Base-by-base conservation (phyloP, 2,113 vertebrate genomes). In the Oncorhynchus keta region DNA sequence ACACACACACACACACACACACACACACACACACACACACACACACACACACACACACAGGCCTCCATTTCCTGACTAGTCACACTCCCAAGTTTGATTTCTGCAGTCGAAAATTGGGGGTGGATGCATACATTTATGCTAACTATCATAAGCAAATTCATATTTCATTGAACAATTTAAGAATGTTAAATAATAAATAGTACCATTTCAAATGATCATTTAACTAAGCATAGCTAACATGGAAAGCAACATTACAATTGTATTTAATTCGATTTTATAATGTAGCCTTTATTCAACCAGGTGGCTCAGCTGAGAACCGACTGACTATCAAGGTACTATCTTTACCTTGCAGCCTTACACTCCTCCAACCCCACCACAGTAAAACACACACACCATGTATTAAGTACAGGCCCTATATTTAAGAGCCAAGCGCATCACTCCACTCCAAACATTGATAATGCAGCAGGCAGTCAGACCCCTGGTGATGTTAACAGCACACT, bases 371-470 rank as follows among this genome's bases (percentile, higher is more conserved):
- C 51, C 51, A 55, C 51, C 51, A 18, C 1, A 9, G 39, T 45
- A 55, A 55, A 16, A 55, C 18, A 35, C 39, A 45, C 39, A 45
- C 39, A 45, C 9, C 39, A 45, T 45, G 39, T 45, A 3, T 45
- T 45, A 45, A 45, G 39, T 45, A 11, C 39, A 45, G 39, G 39
- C 39, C 85, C 87, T 86, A 84, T 90, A 85, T 84, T 94, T 90
- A 93, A 92, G 70, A 84, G 74, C 9, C 39, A 45, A 11, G 39
- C 77, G 79, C 82, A 89, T 90, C 83, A 76, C 85, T 88, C 79
- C 81, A 76, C 85, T 88, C 79, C 81, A 87, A 89, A 84, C 89
- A 88, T 85, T 84, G 89, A 92, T 91, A 85, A 88, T 83, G 85
- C 81, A 73, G 76, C 64, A 16, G 75, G 89, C 80, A 79, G 87